phyloP scores from a whole-genome alignment of 2,113 vertebrate species.

The Seriola dumerili region DNA sequence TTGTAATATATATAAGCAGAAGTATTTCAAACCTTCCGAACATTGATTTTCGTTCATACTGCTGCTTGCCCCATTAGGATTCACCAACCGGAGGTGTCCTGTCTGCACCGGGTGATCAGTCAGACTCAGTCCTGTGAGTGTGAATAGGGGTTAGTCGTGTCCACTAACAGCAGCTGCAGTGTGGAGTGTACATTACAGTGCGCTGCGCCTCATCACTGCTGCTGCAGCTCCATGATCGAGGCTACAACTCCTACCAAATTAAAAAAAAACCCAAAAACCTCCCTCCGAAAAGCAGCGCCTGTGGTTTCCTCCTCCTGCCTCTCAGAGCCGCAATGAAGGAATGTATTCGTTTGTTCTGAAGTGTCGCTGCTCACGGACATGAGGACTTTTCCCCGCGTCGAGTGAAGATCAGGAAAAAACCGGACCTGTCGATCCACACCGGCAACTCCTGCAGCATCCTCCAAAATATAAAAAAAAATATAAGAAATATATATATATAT shows the following conservation, averaged over 20 bases:
- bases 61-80: slow-evolving; percentile 6
- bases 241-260: slow-evolving; percentile 15
- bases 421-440: slow-evolving; percentile 26
- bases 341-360: slow-evolving; percentile 34
- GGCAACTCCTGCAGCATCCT: slow-evolving; percentile 27
- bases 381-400: slow-evolving; percentile 38
- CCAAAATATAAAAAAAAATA: background rate
- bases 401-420: slow-evolving; percentile 37
- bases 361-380: slow-evolving; percentile 30
- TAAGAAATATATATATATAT: too few species aligned
- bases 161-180: slow-evolving; percentile 53
- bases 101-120: background rate
- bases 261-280: slow-evolving; percentile 30
- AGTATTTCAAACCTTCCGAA: background rate
- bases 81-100: slow-evolving; percentile 9
- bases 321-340: slow-evolving; percentile 61
- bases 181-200: background rate
- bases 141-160: background rate
- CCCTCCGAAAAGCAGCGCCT: slow-evolving; percentile 14
- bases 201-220: background rate
- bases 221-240: slow-evolving; percentile 33
- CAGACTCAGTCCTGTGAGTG: background rate
- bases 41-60: slow-evolving; percentile 6
- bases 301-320: slow-evolving; percentile 19
- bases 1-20: too few species aligned